phyloP scores from a whole-genome alignment of 2,113 vertebrate genomes.

The Leptodactylus fuscus region DNA sequence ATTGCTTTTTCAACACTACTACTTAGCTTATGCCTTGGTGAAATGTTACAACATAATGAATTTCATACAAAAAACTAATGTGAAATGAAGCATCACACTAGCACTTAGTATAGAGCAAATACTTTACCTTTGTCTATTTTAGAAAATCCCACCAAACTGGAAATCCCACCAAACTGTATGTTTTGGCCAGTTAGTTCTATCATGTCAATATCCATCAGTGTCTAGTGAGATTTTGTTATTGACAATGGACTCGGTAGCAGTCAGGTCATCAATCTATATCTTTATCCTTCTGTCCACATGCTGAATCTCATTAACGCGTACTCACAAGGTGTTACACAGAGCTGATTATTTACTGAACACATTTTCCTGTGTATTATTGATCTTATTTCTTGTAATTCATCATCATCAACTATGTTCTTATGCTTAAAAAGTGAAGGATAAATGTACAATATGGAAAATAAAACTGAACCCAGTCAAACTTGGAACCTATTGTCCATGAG shows the following conservation, averaged over 20 bases:
- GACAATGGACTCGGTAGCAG: background rate
- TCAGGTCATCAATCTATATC: conserved; percentile 28
- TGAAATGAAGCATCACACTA: background rate
- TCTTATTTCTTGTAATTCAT: background rate
- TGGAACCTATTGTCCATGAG: background rate
- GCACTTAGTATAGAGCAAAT: background rate
- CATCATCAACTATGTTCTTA: background rate
- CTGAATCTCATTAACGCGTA: conserved; percentile 5
- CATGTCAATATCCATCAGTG: background rate
- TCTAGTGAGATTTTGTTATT: conserved; percentile 20
- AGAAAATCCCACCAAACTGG: background rate
- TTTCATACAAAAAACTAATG: background rate
- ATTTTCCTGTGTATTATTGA: no score
- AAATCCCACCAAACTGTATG: background rate
- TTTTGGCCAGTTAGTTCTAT: background rate
- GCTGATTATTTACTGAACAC: background rate
- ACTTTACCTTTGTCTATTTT: background rate
- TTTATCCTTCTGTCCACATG: conserved; percentile 6
- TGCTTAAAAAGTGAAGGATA: background rate
- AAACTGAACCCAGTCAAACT: background rate
- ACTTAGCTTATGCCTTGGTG: no score
- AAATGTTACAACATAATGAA: no score
- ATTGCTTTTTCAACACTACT: no score
- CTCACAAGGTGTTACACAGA: background rate
- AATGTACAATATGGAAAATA: background rate